These are phyloP conservation scores for Pipistrellus kuhlii DNA, from an alignment of 2,797 vertebrate genomes.

Conservation along the genomic window DNA sequence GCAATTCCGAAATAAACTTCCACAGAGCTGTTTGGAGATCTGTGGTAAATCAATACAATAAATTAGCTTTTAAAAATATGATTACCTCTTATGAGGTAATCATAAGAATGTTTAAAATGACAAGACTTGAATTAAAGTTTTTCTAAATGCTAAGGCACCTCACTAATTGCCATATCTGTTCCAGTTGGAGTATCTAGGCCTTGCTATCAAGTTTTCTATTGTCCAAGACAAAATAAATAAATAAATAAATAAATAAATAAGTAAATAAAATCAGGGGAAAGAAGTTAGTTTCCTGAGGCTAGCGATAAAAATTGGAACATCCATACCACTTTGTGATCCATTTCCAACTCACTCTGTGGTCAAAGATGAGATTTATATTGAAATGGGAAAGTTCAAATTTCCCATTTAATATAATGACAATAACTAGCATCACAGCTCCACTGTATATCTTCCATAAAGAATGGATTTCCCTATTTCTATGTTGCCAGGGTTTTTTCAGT, in stretches of 20 bases:
- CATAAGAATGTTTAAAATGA: constrained; percentile 64
- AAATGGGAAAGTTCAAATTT: not conserved
- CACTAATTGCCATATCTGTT: constrained; percentile 90
- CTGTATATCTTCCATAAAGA: not conserved
- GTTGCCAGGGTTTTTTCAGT: not conserved
- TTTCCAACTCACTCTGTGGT: not conserved
- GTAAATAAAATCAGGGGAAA: constrained; percentile 15
- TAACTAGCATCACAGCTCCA: not conserved
- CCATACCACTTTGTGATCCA: not conserved
- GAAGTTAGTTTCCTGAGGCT: not conserved
- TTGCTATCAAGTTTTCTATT: constrained; percentile 84
- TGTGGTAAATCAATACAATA: constrained; percentile 47
- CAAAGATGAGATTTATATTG: constrained; percentile 52
- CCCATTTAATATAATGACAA: not conserved
- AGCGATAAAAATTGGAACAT: constrained; percentile 26
- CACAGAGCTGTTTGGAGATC: not conserved
- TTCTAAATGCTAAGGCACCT: constrained; percentile 53
- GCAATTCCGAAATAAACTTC: not conserved
- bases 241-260: constrained; percentile 47
- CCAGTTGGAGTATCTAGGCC: constrained; percentile 87
- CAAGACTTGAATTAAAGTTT: constrained; percentile 63
- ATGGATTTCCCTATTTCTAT: not conserved
- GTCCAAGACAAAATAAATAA: constrained; percentile 11
- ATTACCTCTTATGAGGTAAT: too few species aligned
- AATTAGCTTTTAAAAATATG: constrained; percentile 68